Conservation (phyloP, 2,797 vertebrate species). For the Thalassophryne amazonica region DNA sequence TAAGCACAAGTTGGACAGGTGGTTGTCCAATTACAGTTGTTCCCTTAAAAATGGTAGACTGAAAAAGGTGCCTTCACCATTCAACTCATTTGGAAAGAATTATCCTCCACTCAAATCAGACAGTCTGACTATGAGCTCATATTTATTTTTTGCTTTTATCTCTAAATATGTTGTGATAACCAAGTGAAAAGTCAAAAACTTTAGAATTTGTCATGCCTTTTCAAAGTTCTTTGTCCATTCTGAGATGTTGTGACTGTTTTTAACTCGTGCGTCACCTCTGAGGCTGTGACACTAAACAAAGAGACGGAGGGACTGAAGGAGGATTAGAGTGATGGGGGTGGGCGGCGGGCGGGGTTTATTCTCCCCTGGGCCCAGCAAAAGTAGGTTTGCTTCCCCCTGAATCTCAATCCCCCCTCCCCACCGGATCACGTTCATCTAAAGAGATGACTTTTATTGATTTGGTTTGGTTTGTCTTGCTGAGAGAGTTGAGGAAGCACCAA, state of each 20-base stretch:
- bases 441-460: constrained; percentile 78
- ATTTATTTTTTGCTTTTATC: too few relatives aligned
- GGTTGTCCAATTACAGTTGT: too few relatives aligned
- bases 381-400: constrained; percentile 59
- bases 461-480: constrained; percentile 69
- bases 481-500: constrained; percentile 26
- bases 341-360: not conserved
- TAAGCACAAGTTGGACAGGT: too few relatives aligned
- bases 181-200: constrained; percentile 5
- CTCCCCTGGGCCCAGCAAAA: constrained; percentile 66
- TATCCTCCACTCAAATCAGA: too few relatives aligned
- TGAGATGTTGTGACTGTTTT: not conserved
- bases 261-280: constrained; percentile 4
- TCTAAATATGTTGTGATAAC: too few relatives aligned
- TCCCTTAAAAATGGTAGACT: too few relatives aligned
- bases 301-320: constrained; percentile 28
- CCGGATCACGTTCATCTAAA: constrained; percentile 70
- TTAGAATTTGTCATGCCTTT: constrained; percentile 5
- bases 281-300: constrained; percentile 38
- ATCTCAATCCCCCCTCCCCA: too few relatives aligned
- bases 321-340: constrained; percentile 12
- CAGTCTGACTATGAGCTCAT: too few relatives aligned
- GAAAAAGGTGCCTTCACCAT: too few relatives aligned
- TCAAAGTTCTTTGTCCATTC: constrained; percentile 17
- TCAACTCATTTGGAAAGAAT: too few relatives aligned